Percentiles rank a stretch among this genome's conserved stretches.
Conservation (phyloP, 2,113 vertebrate genomes). For the Seriola quinqueradiata region DNA sequence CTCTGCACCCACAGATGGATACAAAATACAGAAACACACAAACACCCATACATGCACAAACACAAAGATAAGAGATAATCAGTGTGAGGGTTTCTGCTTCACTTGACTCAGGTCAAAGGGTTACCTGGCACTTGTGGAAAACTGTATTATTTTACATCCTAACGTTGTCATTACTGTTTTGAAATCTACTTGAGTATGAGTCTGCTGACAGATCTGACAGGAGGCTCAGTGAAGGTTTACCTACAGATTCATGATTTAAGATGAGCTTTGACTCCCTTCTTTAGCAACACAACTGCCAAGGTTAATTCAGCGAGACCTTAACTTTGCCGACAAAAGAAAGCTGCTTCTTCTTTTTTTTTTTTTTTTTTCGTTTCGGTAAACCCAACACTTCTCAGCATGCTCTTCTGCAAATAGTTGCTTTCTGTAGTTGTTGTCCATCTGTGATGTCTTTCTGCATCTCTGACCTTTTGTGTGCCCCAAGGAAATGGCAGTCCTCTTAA, state of each 20-base stretch:
- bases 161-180: conserved; percentile 64
- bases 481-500: background rate
- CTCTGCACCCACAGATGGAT: background rate
- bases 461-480: background rate
- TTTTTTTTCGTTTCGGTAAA: background rate
- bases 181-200: conserved; percentile 55
- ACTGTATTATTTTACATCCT: conserved; percentile 72
- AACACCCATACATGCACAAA: background rate
- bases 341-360: too few species aligned
- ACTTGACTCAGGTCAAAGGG: conserved; percentile 80
- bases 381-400: background rate
- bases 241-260: conserved; percentile 28
- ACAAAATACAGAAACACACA: background rate
- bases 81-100: conserved; percentile 82
- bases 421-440: conserved; percentile 10
- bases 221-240: conserved; percentile 17
- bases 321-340: background rate
- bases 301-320: conserved; percentile 6
- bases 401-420: background rate
- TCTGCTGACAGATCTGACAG: conserved; percentile 22
- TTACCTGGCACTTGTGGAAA: conserved; percentile 66
- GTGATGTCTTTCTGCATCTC: conserved; percentile 1
- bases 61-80: conserved; percentile 78
- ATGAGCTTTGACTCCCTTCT: conserved; percentile 13
- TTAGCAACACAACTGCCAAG: background rate